A percentile compares a stretch with the other conserved stretches of the same genome.
Conservation (phyloP, 2,888 invertebrate genomes). For the Folsomia candida region DNA sequence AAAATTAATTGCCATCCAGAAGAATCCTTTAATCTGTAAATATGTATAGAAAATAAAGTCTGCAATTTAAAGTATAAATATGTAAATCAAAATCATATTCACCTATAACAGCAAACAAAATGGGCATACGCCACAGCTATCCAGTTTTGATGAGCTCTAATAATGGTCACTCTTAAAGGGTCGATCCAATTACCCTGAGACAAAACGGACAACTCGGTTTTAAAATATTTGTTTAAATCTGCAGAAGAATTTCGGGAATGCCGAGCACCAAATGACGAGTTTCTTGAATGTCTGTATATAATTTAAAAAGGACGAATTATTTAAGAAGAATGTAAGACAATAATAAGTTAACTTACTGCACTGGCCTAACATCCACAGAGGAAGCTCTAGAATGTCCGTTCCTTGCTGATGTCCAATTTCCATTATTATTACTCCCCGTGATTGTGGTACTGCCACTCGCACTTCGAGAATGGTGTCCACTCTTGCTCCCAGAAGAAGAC, state of each 20-base stretch:
- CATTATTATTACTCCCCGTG: constrained; percentile 18
- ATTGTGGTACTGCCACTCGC: constrained; percentile 24
- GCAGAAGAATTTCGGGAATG: constrained; percentile 73
- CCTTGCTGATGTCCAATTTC: constrained; percentile 36
- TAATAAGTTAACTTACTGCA: constrained; percentile 23
- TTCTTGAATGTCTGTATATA: constrained; percentile 65
- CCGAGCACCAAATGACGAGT: constrained; percentile 76
- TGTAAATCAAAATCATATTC: too few species aligned
- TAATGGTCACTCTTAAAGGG: constrained; percentile 82
- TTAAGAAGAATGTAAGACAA: not conserved
- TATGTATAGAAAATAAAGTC: not conserved
- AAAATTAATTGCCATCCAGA: constrained; percentile 95
- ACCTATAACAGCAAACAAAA: constrained; percentile 92
- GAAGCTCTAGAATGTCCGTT: constrained; percentile 42
- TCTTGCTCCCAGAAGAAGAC: constrained; percentile 1
- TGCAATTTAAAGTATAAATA: not conserved
- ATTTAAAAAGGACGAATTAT: not conserved
- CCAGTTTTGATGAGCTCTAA: constrained; percentile 97
- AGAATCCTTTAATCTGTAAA: constrained; percentile 91
- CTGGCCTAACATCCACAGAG: constrained; percentile 34
- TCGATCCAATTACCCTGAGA: constrained; percentile 67
- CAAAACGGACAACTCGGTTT: constrained; percentile 70
- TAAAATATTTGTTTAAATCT: constrained; percentile 69
- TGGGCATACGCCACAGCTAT: constrained; percentile 94
- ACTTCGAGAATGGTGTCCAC: constrained; percentile 33